A percentile compares a stretch with the other conserved stretches of the same genome.
Conservation (phyloP, 2,113 vertebrate genomes). For the Gracilinanus agilis region DNA sequence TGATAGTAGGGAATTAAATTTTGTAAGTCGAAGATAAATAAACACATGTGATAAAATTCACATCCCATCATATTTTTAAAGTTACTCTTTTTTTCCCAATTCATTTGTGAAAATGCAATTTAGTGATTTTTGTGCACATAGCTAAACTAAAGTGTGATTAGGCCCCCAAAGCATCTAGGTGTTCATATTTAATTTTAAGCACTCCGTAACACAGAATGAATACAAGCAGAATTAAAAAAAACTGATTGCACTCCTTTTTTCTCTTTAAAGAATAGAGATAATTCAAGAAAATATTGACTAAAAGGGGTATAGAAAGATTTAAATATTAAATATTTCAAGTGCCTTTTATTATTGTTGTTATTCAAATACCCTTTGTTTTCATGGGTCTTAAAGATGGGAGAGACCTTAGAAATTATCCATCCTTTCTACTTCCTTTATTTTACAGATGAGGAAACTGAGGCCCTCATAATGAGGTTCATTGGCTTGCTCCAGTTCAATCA, state of each 20-base stretch:
- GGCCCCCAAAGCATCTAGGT: neutral
- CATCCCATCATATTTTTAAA: conserved; percentile 28
- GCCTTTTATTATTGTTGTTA: neutral
- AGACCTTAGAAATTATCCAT: neutral
- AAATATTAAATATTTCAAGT: neutral
- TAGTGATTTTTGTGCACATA: conserved; percentile 12
- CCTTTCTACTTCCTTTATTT: neutral
- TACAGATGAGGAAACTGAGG: neutral
- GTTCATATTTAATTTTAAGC: conserved; percentile 9
- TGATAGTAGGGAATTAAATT: conserved; percentile 33
- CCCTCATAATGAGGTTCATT: neutral
- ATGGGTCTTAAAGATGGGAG: neutral
- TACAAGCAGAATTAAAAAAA: conserved; percentile 13
- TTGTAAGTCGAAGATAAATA: neutral
- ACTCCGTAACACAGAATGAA: neutral
- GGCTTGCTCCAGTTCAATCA: neutral
- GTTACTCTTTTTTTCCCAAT: neutral
- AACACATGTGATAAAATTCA: neutral
- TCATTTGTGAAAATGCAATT: conserved; percentile 12
- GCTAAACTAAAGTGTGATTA: conserved; percentile 20
- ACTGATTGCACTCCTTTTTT: conserved; percentile 14
- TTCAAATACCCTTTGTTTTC: neutral
- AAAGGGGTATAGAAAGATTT: neutral
- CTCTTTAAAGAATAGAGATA: neutral
- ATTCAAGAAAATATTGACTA: neutral